phyloP scores from a whole-genome alignment of 2,113 vertebrate genomes.

The Phyllopteryx taeniolatus region DNA sequence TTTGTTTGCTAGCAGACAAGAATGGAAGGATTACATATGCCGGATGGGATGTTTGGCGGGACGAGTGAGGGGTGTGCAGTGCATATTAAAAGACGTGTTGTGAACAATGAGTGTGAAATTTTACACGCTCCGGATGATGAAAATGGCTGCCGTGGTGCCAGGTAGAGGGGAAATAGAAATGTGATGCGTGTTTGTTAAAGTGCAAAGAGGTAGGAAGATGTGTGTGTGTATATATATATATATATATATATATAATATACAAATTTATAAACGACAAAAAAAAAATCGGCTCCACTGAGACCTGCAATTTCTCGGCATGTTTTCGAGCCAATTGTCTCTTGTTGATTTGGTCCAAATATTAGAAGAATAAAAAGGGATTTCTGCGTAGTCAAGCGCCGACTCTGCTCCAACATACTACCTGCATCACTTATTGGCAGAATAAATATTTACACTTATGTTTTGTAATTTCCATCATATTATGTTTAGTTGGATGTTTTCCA shows the following conservation, averaged over 20 bases:
- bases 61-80: constrained; percentile 36
- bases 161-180: constrained; percentile 54
- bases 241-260: background rate
- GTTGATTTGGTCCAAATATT: too few relatives aligned
- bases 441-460: background rate
- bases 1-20: constrained; percentile 54
- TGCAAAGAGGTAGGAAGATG: constrained; percentile 37
- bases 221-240: background rate
- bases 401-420: too few relatives aligned
- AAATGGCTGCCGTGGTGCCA: constrained; percentile 68
- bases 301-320: constrained; percentile 24
- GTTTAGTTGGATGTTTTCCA: too few relatives aligned
- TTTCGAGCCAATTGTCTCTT: background rate
- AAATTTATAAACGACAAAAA: background rate
- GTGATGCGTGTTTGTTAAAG: constrained; percentile 41
- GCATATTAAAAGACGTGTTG: constrained; percentile 73
- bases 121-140: constrained; percentile 68
- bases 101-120: constrained; percentile 77
- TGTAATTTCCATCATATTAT: too few relatives aligned
- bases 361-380: too few relatives aligned
- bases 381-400: background rate
- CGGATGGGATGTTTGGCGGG: constrained; percentile 16
- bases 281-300: constrained; percentile 10
- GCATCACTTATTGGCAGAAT: background rate
- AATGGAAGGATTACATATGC: constrained; percentile 76